These are phyloP conservation scores for Vulpes lagopus DNA, from an alignment of 2,113 vertebrate genomes.

Conservation along the genomic window DNA sequence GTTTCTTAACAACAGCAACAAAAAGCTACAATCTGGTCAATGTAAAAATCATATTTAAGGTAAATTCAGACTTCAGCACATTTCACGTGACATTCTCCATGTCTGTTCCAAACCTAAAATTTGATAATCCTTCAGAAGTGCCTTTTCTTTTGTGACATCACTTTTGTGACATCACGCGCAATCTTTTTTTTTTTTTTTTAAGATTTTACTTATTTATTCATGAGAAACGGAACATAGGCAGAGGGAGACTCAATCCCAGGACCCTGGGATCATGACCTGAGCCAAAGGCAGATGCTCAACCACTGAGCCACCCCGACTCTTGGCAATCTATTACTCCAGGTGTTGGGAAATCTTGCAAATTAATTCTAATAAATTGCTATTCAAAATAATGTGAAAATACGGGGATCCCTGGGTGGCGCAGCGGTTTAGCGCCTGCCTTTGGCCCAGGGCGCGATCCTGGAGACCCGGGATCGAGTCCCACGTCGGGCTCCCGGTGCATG, in stretches of 20 bases:
- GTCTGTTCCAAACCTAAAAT: neutral
- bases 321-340: neutral
- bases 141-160: neutral
- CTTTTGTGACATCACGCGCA: neutral
- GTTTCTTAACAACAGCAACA: neutral
- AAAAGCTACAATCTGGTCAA: neutral
- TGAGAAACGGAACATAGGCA: too few species aligned
- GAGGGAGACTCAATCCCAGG: neutral
- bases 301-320: neutral
- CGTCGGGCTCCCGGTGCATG: too few species aligned
- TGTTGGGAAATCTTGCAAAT: neutral
- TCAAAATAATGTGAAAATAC: neutral
- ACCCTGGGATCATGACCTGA: neutral
- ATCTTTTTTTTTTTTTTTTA: too few species aligned
- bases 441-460: too few species aligned
- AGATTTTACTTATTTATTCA: too few species aligned
- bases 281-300: neutral
- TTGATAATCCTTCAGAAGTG: neutral
- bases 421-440: too few species aligned
- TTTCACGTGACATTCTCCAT: neutral
- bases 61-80: neutral
- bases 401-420: too few species aligned
- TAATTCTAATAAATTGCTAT: constrained; percentile 16
- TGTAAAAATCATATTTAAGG: neutral
- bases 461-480: too few species aligned